These are phyloP conservation scores for Drosophila cognata DNA, from an alignment of 2,888 invertebrate species.

Conservation along the genomic window DNA sequence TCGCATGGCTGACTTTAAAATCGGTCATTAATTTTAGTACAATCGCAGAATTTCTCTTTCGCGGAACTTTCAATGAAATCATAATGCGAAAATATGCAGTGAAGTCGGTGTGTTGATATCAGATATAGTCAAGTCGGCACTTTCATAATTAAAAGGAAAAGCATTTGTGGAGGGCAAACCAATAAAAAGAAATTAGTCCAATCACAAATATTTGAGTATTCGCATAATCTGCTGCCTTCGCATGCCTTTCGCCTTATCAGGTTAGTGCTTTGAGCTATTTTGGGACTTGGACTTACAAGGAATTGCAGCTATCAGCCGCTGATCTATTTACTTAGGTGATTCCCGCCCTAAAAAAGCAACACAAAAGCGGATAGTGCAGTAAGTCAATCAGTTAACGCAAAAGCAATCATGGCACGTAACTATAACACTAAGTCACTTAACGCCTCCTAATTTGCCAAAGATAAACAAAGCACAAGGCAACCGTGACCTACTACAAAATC, in stretches of 20 bases:
- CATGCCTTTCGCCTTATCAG: constrained; percentile 29
- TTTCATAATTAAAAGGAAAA: constrained; percentile 41
- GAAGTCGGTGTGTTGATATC: constrained; percentile 12
- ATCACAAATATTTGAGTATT: constrained; percentile 17
- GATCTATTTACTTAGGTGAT: constrained; percentile 15
- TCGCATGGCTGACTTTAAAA: constrained; percentile 26
- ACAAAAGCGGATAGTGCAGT: not conserved
- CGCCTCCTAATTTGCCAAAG: constrained; percentile 23
- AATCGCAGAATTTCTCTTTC: constrained; percentile 44
- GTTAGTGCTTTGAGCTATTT: not conserved
- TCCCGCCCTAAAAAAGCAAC: not conserved
- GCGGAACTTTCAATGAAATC: constrained; percentile 63
- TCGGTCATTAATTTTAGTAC: constrained; percentile 31
- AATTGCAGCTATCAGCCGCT: constrained; percentile 20
- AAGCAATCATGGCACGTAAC: not conserved
- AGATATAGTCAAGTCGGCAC: constrained; percentile 27
- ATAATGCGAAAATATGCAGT: constrained; percentile 59
- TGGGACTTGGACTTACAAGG: not conserved
- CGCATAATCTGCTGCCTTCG: constrained; percentile 21
- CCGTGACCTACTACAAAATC: constrained; percentile 64
- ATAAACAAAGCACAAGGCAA: constrained; percentile 32
- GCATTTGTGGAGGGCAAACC: constrained; percentile 8
- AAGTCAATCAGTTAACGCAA: not conserved
- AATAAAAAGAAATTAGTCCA: not conserved
- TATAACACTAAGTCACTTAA: constrained; percentile 1